A percentile compares a stretch with the other conserved stretches of the same genome.
These are phyloP conservation scores for Marronus borbonicus DNA, from an alignment of 2,888 invertebrate species.

Conservation along the genomic window DNA sequence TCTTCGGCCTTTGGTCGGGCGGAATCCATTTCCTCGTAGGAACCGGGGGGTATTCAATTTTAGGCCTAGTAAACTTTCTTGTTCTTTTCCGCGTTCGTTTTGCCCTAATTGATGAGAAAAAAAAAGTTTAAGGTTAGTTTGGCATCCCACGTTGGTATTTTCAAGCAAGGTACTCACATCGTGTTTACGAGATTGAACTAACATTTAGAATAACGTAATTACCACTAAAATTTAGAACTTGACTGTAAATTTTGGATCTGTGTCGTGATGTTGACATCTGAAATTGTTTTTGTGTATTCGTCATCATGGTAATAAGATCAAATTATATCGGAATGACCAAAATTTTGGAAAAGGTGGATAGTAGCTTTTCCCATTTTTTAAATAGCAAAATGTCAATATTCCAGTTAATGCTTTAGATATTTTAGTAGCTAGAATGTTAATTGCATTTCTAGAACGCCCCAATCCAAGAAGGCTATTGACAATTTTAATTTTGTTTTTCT, in stretches of 20 bases:
- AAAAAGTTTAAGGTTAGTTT: background rate
- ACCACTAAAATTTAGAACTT: conserved; percentile 22
- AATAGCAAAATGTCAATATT: no score
- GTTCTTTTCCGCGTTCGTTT: conserved; percentile 10
- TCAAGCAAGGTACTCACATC: conserved; percentile 26
- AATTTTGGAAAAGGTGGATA: no score
- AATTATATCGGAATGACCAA: no score
- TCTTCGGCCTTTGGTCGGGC: conserved; percentile 63
- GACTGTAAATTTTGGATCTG: conserved; percentile 35
- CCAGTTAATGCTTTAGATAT: no score
- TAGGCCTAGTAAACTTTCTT: conserved; percentile 40
- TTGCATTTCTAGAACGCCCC: no score
- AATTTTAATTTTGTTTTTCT: no score
- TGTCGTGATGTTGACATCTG: conserved; percentile 20
- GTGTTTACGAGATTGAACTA: background rate
- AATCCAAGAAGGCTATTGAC: no score
- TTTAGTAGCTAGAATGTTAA: no score
- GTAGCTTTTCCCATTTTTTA: no score
- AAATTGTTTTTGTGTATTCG: conserved; percentile 22
- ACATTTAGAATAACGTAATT: background rate
- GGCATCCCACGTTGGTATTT: background rate
- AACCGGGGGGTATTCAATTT: conserved; percentile 66
- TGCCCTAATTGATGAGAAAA: background rate
- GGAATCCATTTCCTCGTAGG: conserved; percentile 67
- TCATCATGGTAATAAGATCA: background rate